Evolutionary conservation across 2,888 invertebrate species (phyloP), one percentile per base, ranked within the genome.

Genomic region (Parnassius orleans): DNA sequence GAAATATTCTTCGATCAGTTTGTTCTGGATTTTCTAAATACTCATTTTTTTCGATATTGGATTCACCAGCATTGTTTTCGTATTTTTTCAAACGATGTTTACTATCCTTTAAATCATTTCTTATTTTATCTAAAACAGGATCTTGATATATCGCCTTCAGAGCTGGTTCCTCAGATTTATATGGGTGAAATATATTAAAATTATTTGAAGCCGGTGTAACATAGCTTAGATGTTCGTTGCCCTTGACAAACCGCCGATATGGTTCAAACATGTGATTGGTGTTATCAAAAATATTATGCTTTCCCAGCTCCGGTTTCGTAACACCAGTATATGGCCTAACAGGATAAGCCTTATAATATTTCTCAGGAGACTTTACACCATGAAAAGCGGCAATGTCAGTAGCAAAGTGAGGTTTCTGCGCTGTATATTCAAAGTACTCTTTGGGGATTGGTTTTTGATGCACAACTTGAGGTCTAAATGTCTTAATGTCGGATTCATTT

Each of bases 141-240:
- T 90, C 86, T 69, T 81, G 82, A 55, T 90, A 86, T 51, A 90
- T 74, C 15, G 78, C 73, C 67, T 86, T 77, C 50, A 91, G 73
- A 7, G 81, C 82, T 14, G 85, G 86, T 65, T 82, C 82, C 69
- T 91, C 90, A 0, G 79, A 80, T 73, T 87, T 78, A 54, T 92
- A 92, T 0, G 92, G 91, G 70, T 92, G 90, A 59, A 81, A 90
- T 5, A 89, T 76, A 75, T 90, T 87, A 72, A 87, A 90, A 54
- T 80, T 81, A 3, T 78, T 78, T 2, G 80, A 72, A 9, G 72
- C 73, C 3, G 91, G 90, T 43, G 72, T 72, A 0, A 76, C 78
- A 47, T 77, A 71, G 19, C 65, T 65, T 3, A 67, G 63, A 47
- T 73, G 71, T 57, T 77, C 73, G 65, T 78, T 75, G 50, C 76